Evolutionary conservation across 2,888 invertebrate species (phyloP).

Genomic region (Oegoconia quadripuncta): DNA sequence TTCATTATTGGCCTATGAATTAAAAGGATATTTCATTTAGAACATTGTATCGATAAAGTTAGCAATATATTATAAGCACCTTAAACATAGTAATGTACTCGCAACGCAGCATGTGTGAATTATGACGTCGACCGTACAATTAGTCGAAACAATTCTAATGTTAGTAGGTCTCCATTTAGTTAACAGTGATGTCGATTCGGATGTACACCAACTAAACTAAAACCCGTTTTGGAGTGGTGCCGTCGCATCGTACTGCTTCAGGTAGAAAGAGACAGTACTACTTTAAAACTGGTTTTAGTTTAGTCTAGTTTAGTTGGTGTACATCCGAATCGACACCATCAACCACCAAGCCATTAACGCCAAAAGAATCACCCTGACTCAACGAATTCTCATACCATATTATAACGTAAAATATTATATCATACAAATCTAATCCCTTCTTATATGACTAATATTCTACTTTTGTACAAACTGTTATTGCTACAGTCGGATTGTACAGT

Average conservation of each 20-base stretch:
- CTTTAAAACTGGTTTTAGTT: slow-evolving; percentile 2
- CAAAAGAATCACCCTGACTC: too few species aligned
- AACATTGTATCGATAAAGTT: not conserved
- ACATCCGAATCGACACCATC: too few species aligned
- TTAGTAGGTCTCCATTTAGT: too few species aligned
- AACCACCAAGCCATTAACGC: too few species aligned
- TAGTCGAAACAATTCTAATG: too few species aligned
- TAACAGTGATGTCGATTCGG: too few species aligned
- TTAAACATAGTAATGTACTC: slow-evolving; percentile 12
- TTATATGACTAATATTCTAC: slow-evolving; percentile 34
- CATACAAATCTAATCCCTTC: not conserved
- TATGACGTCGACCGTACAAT: too few species aligned
- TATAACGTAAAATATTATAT: slow-evolving; percentile 10
- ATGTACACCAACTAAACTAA: too few species aligned
- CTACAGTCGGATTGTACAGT: slow-evolving; percentile 11
- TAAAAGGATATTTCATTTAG: not conserved
- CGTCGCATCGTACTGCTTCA: too few species aligned
- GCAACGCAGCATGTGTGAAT: too few species aligned
- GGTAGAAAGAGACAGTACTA: too few species aligned
- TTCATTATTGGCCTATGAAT: not conserved
- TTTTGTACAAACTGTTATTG: slow-evolving; percentile 41
- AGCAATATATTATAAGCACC: not conserved
- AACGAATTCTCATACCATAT: slow-evolving; percentile 19
- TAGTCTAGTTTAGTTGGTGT: slow-evolving; percentile 2
- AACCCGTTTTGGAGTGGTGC: too few species aligned